Conservation (phyloP, 2,888 invertebrate genomes). For the Chrysomela aeneicollis region DNA sequence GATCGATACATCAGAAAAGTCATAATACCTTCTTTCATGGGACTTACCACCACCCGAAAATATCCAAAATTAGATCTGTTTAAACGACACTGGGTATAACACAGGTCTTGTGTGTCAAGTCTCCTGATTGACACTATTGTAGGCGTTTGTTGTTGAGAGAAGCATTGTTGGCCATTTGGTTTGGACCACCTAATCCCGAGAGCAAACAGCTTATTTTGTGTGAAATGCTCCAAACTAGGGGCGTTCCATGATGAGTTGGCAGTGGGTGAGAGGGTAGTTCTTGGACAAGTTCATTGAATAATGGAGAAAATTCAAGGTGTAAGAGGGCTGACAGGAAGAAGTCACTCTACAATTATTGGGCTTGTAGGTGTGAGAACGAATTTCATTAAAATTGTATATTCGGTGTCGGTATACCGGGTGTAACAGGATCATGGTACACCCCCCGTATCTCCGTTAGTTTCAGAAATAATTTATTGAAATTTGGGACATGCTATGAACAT, state of each 20-base stretch:
- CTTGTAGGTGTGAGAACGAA: constrained; percentile 19
- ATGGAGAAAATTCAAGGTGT: background rate
- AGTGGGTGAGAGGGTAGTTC: background rate
- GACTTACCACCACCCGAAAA: constrained; percentile 19
- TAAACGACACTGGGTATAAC: constrained; percentile 23
- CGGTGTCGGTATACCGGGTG: background rate
- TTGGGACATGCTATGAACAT: too few species aligned
- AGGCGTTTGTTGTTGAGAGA: background rate
- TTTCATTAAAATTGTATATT: constrained; percentile 17
- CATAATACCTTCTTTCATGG: constrained; percentile 18
- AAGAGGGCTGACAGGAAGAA: constrained; percentile 1
- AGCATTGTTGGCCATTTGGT: constrained; percentile 21
- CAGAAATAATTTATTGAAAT: background rate
- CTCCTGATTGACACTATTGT: constrained; percentile 32
- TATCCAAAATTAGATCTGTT: constrained; percentile 28
- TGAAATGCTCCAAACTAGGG: constrained; percentile 28
- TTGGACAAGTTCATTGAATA: background rate
- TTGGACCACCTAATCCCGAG: constrained; percentile 32
- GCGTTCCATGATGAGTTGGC: constrained; percentile 25
- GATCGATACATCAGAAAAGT: background rate
- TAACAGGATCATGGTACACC: background rate
- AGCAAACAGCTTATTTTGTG: constrained; percentile 33
- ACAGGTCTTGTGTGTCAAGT: constrained; percentile 25
- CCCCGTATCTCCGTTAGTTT: too few species aligned
- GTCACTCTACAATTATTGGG: constrained; percentile 12